Evolutionary conservation across 2,113 vertebrate genomes (phyloP).

Genomic region (Formicarius rufipectus): DNA sequence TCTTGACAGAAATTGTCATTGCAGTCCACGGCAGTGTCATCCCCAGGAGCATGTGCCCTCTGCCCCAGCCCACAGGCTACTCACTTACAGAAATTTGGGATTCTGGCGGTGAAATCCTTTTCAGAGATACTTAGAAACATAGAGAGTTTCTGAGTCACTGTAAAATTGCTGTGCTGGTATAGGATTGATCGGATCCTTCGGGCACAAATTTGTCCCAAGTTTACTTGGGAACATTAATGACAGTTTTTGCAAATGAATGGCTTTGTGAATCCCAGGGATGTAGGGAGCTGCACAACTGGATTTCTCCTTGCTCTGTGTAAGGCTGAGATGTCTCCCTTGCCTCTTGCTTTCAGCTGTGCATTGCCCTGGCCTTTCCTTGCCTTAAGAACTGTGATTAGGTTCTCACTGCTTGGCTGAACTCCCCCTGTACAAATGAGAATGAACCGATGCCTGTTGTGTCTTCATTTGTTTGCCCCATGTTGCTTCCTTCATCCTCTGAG

Average conservation of each 20-base stretch:
- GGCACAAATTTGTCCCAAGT: background rate
- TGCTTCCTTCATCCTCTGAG: background rate
- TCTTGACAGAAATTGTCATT: background rate
- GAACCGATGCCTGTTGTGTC: background rate
- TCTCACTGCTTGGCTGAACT: background rate
- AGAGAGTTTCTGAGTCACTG: background rate
- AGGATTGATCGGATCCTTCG: background rate
- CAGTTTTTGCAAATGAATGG: background rate
- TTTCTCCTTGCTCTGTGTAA: background rate
- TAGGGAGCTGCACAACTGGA: background rate
- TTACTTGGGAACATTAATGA: background rate
- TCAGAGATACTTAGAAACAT: background rate
- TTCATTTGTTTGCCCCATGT: background rate
- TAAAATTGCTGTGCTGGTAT: background rate
- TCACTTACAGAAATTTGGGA: rapidly evolving
- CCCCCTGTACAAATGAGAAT: background rate
- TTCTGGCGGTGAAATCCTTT: background rate
- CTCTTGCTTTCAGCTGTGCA: background rate
- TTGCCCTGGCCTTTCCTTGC: background rate
- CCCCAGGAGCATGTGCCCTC: background rate
- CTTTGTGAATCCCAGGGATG: background rate
- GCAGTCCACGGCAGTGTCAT: background rate
- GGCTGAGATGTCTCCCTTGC: background rate
- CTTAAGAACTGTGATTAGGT: background rate
- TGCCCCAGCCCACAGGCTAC: background rate